phyloP scores from a whole-genome alignment of 2,113 vertebrate genomes.

The Podilymbus podiceps region DNA sequence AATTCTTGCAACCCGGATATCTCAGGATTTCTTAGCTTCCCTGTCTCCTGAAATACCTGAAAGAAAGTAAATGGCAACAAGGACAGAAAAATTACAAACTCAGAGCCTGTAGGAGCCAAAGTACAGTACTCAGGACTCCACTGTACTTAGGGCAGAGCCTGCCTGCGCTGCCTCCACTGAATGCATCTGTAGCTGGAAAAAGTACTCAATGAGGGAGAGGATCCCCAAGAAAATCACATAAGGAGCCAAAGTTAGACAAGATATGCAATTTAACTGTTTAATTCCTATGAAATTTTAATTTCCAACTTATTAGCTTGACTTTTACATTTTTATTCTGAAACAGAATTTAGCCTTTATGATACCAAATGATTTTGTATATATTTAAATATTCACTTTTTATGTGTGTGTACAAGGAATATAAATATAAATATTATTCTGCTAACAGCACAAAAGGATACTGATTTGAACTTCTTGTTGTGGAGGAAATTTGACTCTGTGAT shows the following conservation, averaged over 20 bases:
- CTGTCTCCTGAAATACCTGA: not conserved
- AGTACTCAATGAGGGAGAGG: not conserved
- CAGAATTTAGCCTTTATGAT: not conserved
- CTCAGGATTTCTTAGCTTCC: not conserved
- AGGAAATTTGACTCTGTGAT: not conserved
- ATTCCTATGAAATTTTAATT: not conserved
- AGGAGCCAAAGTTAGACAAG: not conserved
- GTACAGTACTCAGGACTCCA: not conserved
- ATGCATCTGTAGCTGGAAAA: not conserved
- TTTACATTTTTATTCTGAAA: not conserved
- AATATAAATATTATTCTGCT: not conserved
- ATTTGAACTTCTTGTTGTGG: not conserved
- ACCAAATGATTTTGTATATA: not conserved
- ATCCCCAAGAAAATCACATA: not conserved
- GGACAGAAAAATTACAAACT: not conserved
- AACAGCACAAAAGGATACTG: not conserved
- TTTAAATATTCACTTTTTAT: not conserved
- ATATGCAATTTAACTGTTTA: not conserved
- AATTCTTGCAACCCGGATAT: not conserved
- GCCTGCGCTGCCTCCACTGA: not conserved
- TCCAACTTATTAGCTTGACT: not conserved
- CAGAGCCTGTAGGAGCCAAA: not conserved
- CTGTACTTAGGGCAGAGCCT: not conserved
- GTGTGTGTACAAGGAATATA: not conserved
- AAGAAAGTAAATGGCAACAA: not conserved